Conservation (phyloP, 1,140 invertebrate genomes). For the Episyrphus balteatus region DNA sequence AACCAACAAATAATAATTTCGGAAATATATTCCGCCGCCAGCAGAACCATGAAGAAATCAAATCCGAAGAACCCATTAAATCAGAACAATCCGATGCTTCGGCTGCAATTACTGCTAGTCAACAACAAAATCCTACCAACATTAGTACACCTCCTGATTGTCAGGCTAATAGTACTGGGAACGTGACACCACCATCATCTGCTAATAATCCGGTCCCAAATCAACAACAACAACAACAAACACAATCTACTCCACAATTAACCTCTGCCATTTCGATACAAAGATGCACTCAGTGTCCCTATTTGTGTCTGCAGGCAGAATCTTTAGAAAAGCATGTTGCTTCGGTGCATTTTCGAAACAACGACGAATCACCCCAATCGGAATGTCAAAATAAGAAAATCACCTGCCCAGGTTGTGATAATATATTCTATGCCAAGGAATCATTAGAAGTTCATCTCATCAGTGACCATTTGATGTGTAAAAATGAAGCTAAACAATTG, state of each 20-base stretch:
- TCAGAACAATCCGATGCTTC: conserved; percentile 20
- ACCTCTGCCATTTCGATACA: conserved; percentile 4
- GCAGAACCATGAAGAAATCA: conserved; percentile 23
- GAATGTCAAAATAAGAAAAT: conserved; percentile 21
- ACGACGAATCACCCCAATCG: conserved; percentile 2
- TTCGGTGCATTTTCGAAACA: conserved; percentile 6
- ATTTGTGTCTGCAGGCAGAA: conserved; percentile 17
- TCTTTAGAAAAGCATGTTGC: conserved; percentile 11
- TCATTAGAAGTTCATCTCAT: conserved; percentile 38
- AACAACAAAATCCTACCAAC: conserved; percentile 10
- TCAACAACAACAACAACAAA: conserved; percentile 11
- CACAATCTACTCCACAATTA: conserved; percentile 9
- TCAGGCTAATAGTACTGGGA: conserved; percentile 4
- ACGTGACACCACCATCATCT: conserved; percentile 2
- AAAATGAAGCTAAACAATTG: conserved; percentile 23
- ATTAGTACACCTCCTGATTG: conserved; percentile 4
- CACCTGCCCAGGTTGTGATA: conserved; percentile 38
- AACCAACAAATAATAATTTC: conserved; percentile 22
- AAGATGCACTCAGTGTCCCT: conserved; percentile 20
- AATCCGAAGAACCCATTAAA: conserved; percentile 33
- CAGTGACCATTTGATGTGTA: conserved; percentile 37
- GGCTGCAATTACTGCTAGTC: conserved; percentile 27
- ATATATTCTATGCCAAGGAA: conserved; percentile 38
- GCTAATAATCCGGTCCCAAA: conserved; percentile 3
- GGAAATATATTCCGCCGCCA: conserved; percentile 24